These are phyloP conservation scores for Iselma pallidipennis DNA, from an alignment of 2,888 invertebrate species.

Conservation along the genomic window DNA sequence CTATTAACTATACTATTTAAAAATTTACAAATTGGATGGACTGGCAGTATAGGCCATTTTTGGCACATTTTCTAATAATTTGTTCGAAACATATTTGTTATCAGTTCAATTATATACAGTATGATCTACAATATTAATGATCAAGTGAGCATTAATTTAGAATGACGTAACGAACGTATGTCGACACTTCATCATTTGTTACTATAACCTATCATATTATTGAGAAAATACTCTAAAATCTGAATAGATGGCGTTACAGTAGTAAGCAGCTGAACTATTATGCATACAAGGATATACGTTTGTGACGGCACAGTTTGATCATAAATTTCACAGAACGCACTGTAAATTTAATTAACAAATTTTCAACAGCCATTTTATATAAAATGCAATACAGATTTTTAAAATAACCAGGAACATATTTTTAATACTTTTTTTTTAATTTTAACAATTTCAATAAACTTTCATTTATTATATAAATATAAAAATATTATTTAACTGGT, in stretches of 20 bases:
- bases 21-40: conserved; percentile 21
- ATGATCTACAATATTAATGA: too few relatives aligned
- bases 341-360: too few relatives aligned
- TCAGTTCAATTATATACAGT: not conserved
- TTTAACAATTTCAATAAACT: not conserved
- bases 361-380: not conserved
- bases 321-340: too few relatives aligned
- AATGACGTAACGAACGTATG: too few relatives aligned
- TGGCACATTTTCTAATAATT: conserved; percentile 22
- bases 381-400: not conserved
- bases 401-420: not conserved
- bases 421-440: not conserved
- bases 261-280: too few relatives aligned
- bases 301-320: too few relatives aligned
- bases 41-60: conserved; percentile 26
- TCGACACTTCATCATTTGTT: too few relatives aligned
- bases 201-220: too few relatives aligned
- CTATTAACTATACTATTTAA: not conserved
- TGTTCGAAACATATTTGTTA: not conserved
- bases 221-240: too few relatives aligned
- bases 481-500: not conserved
- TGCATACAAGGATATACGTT: too few relatives aligned
- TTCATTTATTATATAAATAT: not conserved
- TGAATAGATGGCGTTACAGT: too few relatives aligned
- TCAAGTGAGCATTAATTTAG: too few relatives aligned